Evolutionary conservation across 2,888 invertebrate genomes (phyloP).

Genomic region (Protophormia terraenovae): DNA sequence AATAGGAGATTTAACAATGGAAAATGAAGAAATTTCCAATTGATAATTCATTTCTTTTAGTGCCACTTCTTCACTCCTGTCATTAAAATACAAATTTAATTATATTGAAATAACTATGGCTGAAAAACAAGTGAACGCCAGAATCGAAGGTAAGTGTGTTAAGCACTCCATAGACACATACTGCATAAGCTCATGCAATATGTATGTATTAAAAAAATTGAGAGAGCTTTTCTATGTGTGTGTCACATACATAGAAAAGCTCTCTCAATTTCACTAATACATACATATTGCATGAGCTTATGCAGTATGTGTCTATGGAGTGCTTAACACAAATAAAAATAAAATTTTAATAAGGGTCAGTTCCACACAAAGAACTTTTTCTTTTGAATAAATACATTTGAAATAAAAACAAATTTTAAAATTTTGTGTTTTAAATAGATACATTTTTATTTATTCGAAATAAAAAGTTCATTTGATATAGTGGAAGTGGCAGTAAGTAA

Average conservation of each 20-base stretch:
- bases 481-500: neutral
- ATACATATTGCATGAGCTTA: too few relatives aligned
- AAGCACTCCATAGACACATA: conserved; percentile 10
- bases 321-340: neutral
- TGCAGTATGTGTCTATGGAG: neutral
- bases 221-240: too few relatives aligned
- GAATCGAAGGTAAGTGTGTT: neutral
- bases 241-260: too few relatives aligned
- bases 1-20: neutral
- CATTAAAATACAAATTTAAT: neutral
- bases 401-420: neutral
- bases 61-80: neutral
- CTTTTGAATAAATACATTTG: neutral
- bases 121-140: neutral
- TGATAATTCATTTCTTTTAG: neutral
- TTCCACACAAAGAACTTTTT: neutral
- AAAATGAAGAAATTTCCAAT: neutral
- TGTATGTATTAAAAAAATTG: too few relatives aligned
- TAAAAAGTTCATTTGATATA: too few relatives aligned
- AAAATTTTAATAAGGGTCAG: neutral
- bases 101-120: neutral
- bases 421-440: neutral
- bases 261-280: too few relatives aligned
- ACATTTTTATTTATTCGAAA: neutral
- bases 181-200: too few relatives aligned